Evolutionary conservation across 2,113 vertebrate species (phyloP).

Genomic region (Mirza zaza): DNA sequence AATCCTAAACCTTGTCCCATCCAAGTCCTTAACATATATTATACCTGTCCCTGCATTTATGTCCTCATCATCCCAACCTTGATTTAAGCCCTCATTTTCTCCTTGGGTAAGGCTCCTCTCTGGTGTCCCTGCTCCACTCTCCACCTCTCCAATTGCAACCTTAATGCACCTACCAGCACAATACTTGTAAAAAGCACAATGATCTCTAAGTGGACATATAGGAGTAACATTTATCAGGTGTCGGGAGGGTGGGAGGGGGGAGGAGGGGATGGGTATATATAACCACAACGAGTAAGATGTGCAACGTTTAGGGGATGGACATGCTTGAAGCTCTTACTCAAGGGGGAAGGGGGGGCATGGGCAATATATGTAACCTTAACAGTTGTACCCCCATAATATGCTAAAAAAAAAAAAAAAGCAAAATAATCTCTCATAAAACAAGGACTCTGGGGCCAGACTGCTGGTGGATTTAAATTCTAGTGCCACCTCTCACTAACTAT

Average conservation of each 20-base stretch:
- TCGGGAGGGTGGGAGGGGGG: too few species aligned
- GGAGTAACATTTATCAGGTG: too few species aligned
- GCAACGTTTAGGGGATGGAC: too few species aligned
- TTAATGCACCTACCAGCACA: background rate
- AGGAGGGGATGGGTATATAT: too few species aligned
- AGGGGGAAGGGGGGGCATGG: too few species aligned
- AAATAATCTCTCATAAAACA: background rate
- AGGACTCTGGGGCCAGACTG: background rate
- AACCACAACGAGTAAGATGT: too few species aligned
- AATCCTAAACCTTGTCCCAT: background rate
- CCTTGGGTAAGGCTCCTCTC: background rate
- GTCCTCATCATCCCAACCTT: background rate
- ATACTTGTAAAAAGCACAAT: background rate
- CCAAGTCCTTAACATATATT: background rate
- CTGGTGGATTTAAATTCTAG: slow-evolving; percentile 2
- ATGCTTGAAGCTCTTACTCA: too few species aligned
- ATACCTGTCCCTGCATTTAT: background rate
- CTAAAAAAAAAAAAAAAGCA: too few species aligned
- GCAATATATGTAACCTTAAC: too few species aligned
- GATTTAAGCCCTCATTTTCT: background rate
- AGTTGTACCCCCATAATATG: too few species aligned
- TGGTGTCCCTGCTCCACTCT: background rate
- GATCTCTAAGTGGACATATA: background rate
- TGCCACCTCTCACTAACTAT: background rate
- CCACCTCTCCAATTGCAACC: background rate